Evolutionary conservation across 2,888 invertebrate species (phyloP), one percentile per base, ranked within the genome.

Genomic region (Leptinotarsa peninsularis): DNA sequence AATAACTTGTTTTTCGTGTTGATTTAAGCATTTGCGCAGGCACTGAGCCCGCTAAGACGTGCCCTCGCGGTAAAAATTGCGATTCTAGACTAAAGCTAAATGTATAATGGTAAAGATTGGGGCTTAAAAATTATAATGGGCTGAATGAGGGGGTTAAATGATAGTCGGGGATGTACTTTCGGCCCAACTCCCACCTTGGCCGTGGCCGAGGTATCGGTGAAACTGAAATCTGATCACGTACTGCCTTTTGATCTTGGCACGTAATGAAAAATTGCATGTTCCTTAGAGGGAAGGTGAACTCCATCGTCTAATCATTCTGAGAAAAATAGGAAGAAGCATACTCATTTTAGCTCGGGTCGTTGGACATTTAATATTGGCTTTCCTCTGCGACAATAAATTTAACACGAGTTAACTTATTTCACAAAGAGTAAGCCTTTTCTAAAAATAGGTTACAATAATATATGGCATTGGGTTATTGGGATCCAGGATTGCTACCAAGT

Each of bases 71-170:
- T 91, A 92, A 92, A 92, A 92, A 92, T 91, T 92, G 92, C 91
- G 91, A 92, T 92, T 92, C 91, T 89, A 89, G 90, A 90, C 91
- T 91, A 91, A 92, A 92, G 91, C 92, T 91, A 92, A 91, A 91
- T 91, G 91, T 91, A 91, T 91, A 92, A 91, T 91, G 92, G 91
- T 90, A 90, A 91, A 92, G 92, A 92, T 92, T 91, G 92, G 91
- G 89, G 92, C 92, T 92, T 92, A 92, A 92, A 92, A 92, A 92
- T 92, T 92, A 92, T 92, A 92, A 92, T 92, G 91, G 91, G 82
- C 85, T 84, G 86, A 86, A 86, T 83, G 86, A 43, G 43, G 85
- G 75, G 85, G 84, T 86, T 85, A 86, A 88, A 89, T 89, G 83
- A 85, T 88, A 89, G 89, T 88, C 88, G 89, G 89, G 89, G 74